Conservation (phyloP, 2,888 invertebrate genomes). For the Cartodere bifasciata region DNA sequence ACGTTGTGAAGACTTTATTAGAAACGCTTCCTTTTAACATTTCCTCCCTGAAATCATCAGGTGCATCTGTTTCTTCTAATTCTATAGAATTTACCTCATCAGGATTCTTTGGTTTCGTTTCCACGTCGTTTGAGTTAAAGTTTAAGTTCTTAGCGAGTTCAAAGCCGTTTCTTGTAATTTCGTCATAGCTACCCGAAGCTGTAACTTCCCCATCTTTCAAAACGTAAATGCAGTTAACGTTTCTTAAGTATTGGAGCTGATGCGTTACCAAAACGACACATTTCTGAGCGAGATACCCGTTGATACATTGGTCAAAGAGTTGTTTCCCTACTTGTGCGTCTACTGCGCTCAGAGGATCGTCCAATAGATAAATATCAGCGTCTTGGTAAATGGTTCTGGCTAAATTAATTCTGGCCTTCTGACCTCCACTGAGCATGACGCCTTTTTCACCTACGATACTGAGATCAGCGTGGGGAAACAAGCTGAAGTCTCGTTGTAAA, state of each 20-base stretch:
- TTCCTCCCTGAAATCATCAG: conserved; percentile 40
- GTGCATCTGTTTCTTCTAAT: too few species aligned
- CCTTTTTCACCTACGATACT: conserved; percentile 68
- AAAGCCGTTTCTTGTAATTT: too few species aligned
- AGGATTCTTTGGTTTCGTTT: too few species aligned
- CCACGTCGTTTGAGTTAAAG: too few species aligned
- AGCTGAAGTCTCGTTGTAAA: conserved; percentile 52
- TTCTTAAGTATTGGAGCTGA: conserved; percentile 49
- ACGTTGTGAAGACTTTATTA: conserved; percentile 48
- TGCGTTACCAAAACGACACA: conserved; percentile 62
- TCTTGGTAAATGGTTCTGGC: conserved; percentile 72
- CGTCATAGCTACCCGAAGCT: conserved; percentile 52
- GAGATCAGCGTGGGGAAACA: conserved; percentile 63
- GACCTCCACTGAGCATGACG: conserved; percentile 59
- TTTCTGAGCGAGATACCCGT: conserved; percentile 45
- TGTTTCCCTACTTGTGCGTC: conserved; percentile 77
- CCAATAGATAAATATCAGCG: conserved; percentile 70
- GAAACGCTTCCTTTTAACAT: conserved; percentile 44
- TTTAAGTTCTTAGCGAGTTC: too few species aligned
- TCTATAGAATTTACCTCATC: too few species aligned
- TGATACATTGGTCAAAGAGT: conserved; percentile 67
- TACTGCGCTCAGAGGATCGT: conserved; percentile 80
- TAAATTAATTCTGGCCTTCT: conserved; percentile 72
- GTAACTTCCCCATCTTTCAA: conserved; percentile 41
- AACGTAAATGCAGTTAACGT: conserved; percentile 42